phyloP scores from a whole-genome alignment of 2,113 vertebrate species.

The Archilochus colubris region DNA sequence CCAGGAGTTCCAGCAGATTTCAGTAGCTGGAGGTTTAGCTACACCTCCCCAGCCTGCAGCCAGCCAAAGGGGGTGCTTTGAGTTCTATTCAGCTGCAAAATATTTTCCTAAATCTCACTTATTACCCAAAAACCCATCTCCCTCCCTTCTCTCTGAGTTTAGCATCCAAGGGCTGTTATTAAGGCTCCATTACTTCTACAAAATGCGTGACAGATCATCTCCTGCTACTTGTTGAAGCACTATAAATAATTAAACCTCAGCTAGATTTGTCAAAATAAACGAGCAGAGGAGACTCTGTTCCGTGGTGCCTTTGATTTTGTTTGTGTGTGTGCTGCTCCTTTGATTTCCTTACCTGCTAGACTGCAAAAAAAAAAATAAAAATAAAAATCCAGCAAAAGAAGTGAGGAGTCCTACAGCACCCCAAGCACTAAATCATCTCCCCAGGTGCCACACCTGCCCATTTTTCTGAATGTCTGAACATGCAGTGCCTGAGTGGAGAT shows the following conservation, averaged over 20 bases:
- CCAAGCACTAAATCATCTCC: too few species aligned
- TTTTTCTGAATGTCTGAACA: fast-evolving
- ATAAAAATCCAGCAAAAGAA: neutral
- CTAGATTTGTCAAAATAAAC: constrained; percentile 13
- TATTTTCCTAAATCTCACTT: neutral
- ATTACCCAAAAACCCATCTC: neutral
- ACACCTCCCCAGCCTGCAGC: neutral
- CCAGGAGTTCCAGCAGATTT: neutral
- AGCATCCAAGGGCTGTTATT: neutral
- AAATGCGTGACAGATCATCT: neutral
- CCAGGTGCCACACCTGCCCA: too few species aligned
- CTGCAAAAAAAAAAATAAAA: too few species aligned
- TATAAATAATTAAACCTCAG: constrained; percentile 24
- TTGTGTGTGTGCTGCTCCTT: neutral
- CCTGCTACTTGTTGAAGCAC: neutral
- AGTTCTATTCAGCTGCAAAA: neutral
- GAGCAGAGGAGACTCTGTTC: neutral
- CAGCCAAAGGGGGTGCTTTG: fast-evolving
- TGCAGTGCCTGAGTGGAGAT: neutral
- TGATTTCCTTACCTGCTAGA: neutral
- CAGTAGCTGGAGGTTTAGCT: fast-evolving
- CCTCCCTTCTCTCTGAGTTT: neutral
- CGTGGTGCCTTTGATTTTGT: neutral
- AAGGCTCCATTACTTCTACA: neutral
- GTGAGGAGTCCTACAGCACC: neutral